Percentiles rank a stretch among this genome's conserved stretches.
Evolutionary conservation across 2,113 vertebrate species (phyloP).

Genomic region (Camelus bactrianus): DNA sequence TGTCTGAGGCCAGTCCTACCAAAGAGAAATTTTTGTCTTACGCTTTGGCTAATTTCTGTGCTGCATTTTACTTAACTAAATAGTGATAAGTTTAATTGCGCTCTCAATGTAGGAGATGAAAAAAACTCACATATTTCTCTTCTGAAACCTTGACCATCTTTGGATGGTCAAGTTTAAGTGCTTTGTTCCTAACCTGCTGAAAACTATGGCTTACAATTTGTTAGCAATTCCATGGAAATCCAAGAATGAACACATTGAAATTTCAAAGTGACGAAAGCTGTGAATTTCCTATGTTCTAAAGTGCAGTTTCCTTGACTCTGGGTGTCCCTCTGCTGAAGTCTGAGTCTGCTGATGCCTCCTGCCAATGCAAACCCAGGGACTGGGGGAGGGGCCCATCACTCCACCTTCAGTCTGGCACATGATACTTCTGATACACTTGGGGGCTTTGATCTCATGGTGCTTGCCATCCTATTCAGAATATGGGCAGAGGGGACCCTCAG

Average conservation of each 20-base stretch:
- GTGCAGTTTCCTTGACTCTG: background rate
- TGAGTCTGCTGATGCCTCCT: rapidly evolving
- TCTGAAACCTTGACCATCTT: background rate
- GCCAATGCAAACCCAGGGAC: background rate
- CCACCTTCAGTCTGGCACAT: rapidly evolving
- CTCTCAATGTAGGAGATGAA: background rate
- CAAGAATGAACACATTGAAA: background rate
- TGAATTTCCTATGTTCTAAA: background rate
- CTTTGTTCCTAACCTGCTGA: background rate
- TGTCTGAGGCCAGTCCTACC: background rate
- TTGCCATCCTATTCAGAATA: background rate
- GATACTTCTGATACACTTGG: rapidly evolving
- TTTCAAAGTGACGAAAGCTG: background rate
- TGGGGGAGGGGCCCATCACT: background rate
- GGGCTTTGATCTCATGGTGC: background rate
- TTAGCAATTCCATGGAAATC: background rate
- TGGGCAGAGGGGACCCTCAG: background rate
- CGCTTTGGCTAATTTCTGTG: constrained; percentile 8
- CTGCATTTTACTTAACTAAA: constrained; percentile 32
- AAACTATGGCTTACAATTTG: background rate
- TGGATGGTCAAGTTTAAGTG: background rate
- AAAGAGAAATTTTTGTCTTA: background rate
- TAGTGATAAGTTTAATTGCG: background rate
- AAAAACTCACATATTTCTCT: background rate
- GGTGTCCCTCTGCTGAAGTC: background rate